Conservation (phyloP, 2,113 vertebrate genomes). For the Picathartes gymnocephalus region DNA sequence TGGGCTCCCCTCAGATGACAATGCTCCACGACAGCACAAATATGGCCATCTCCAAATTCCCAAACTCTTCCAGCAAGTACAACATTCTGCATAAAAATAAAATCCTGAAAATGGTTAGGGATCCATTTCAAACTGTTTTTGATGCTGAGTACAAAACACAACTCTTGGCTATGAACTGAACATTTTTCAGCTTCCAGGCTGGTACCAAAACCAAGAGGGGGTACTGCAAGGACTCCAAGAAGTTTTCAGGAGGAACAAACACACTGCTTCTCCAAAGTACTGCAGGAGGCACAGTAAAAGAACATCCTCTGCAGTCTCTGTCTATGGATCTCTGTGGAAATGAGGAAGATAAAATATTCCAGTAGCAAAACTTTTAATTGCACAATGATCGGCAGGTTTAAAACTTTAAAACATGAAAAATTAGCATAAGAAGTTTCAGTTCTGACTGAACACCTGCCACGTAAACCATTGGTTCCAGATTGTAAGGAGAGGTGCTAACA, state of each 20-base stretch:
- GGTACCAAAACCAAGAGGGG: background rate
- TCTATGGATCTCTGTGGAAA: background rate
- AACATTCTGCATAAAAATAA: background rate
- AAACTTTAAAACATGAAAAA: background rate
- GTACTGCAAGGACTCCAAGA: background rate
- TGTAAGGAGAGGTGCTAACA: background rate
- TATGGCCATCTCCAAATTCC: background rate
- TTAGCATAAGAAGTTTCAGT: background rate
- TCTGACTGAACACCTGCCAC: background rate
- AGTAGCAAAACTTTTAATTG: background rate
- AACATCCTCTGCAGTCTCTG: background rate
- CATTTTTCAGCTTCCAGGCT: background rate
- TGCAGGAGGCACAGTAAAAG: background rate
- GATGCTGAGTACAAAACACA: rapidly evolving
- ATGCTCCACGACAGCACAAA: background rate
- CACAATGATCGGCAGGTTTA: rapidly evolving
- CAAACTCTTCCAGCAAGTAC: background rate
- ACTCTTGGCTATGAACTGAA: background rate
- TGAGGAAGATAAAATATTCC: background rate
- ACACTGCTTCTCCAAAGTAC: background rate
- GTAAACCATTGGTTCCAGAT: background rate
- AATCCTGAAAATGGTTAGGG: background rate
- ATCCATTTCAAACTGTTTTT: background rate
- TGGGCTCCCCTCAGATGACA: background rate
- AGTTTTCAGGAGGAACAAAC: background rate